A percentile compares a stretch with the other conserved stretches of the same genome.
Conservation (phyloP, 2,888 invertebrate genomes). For the Allacma fusca region DNA sequence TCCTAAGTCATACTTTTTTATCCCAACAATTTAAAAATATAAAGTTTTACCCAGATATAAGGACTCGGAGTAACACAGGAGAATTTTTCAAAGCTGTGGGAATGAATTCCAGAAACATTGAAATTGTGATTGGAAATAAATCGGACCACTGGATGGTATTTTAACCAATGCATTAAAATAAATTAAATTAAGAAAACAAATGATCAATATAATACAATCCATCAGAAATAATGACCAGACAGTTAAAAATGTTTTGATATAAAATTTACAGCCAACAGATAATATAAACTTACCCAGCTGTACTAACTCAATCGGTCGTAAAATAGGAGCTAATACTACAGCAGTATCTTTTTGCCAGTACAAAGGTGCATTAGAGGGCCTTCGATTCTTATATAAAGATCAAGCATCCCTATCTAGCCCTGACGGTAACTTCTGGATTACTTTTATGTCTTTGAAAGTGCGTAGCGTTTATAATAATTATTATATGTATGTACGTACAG, state of each 20-base stretch:
- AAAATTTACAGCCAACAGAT: neutral
- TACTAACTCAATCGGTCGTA: neutral
- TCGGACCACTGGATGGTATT: slow-evolving; percentile 20
- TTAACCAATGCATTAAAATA: neutral
- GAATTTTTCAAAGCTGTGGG: slow-evolving; percentile 20
- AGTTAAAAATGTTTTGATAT: no score
- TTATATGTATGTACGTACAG: neutral
- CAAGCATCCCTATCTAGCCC: neutral
- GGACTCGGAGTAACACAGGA: neutral
- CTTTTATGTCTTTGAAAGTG: no score
- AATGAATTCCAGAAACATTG: slow-evolving; percentile 24
- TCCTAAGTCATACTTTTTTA: no score
- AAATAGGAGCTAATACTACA: neutral
- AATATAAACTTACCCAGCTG: neutral
- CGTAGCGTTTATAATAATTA: neutral
- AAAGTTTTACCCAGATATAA: neutral
- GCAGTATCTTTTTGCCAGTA: neutral
- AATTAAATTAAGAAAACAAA: neutral
- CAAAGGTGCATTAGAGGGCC: neutral
- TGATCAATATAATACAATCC: neutral
- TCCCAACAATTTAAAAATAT: neutral
- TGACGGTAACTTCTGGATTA: neutral
- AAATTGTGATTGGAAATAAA: neutral
- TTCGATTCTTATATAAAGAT: neutral
- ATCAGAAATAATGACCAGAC: no score